Conservation (phyloP, 2,888 invertebrate species). For the Gastracanthus pulcherrimus region DNA sequence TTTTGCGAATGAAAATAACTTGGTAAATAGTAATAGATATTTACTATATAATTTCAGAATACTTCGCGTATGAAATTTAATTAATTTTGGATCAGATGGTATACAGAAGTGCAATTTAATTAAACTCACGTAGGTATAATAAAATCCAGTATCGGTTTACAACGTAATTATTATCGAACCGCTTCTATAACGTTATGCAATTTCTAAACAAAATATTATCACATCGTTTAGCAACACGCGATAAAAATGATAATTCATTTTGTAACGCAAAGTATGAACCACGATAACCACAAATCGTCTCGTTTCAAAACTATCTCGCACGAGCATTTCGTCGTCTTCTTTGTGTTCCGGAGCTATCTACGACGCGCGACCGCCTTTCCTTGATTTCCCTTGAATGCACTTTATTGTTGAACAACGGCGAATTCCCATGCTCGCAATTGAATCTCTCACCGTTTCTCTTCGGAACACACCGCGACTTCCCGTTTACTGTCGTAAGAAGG, state of each 20-base stretch:
- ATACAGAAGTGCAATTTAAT: no score
- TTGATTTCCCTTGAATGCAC: conserved; percentile 58
- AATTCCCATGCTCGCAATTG: conserved; percentile 47
- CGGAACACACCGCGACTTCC: background rate
- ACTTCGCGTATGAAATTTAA: no score
- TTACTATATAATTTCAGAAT: no score
- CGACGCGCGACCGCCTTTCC: conserved; percentile 50
- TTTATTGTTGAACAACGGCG: conserved; percentile 39
- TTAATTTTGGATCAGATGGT: no score
- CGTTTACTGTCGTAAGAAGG: conserved; percentile 23
- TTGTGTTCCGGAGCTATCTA: background rate
- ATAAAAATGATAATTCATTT: no score
- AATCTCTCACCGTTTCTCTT: conserved; percentile 36
- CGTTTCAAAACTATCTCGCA: conserved; percentile 28
- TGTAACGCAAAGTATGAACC: background rate
- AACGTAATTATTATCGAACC: no score
- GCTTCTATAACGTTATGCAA: background rate
- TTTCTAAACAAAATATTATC: background rate
- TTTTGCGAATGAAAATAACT: no score
- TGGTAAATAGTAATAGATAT: no score
- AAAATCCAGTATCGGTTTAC: no score
- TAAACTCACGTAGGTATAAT: no score
- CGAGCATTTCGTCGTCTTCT: background rate
- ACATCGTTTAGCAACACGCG: background rate
- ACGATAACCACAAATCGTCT: background rate